Evolutionary conservation across 2,113 vertebrate species (phyloP), one percentile per base, ranked within the genome.

Genomic region (Progne subis): DNA sequence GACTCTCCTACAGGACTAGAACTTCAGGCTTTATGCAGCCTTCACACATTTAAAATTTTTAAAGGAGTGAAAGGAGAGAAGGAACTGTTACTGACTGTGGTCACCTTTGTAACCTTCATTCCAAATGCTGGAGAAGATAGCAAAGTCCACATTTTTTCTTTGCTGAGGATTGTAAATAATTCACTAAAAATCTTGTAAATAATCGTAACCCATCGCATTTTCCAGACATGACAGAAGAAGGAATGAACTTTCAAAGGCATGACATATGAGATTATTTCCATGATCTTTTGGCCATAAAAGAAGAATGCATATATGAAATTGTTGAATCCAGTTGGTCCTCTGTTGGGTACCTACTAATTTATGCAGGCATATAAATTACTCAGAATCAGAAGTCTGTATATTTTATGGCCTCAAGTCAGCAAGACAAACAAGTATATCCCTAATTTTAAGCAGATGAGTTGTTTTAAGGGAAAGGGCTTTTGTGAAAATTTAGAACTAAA

Each of bases 401-500:
- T 68, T 86, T 31, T 50, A 84, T 76, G 65, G 86, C 65, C 64
- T 88, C 90, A 79, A 96, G 69, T 93, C 77, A 92, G 52, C 57
- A 94, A 94, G 88, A 71, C 86, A 92, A 92, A 93, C 56, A 95
- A 91, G 69, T 86, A 81, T 37, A 84, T 72, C 76, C 60, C 16
- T 96, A 96, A 96, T 91, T 95, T 93, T 95, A 94, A 96, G 93
- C 92, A 96, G 85, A 95, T 94, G 86, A 91, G 18, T 72, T 89
- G 19, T 69, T 92, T 56, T 46, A 84, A 88, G 57, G 65, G 69
- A 93, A 88, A 78, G 23, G 32, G 12, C 20, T 70, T 96, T 96
- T 6, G 8, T 83, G 70, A 88, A 95, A 88, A 96, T 83, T 86
- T 88, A 92, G 53, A 93, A 86, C 84, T 49, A 88, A 86, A 43